phyloP scores from a whole-genome alignment of 2,888 invertebrate species.

The Coenonympha arcania region DNA sequence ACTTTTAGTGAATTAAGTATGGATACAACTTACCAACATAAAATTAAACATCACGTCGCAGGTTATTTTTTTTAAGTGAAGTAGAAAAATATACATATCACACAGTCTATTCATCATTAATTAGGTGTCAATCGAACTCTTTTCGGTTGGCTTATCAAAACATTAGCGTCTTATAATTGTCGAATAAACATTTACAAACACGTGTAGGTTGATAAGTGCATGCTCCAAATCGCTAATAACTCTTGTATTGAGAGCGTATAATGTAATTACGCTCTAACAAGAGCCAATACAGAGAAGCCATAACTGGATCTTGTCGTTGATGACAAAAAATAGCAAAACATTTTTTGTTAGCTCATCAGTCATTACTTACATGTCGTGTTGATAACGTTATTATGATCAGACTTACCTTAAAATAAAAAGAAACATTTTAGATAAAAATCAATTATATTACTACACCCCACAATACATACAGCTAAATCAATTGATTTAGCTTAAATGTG shows the following conservation, averaged over 20 bases:
- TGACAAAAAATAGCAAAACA: conserved; percentile 20
- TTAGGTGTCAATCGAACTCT: not conserved
- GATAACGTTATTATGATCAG: conserved; percentile 2
- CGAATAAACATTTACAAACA: not conserved
- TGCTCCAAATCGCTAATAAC: conserved; percentile 2
- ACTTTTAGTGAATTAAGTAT: too few species aligned
- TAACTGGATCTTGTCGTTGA: conserved; percentile 28
- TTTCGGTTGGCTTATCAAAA: not conserved
- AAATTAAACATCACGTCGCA: too few species aligned
- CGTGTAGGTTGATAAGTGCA: not conserved
- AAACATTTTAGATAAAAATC: conserved; percentile 15
- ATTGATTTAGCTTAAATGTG: too few species aligned
- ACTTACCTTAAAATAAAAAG: conserved; percentile 44
- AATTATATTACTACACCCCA: too few species aligned
- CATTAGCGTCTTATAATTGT: not conserved
- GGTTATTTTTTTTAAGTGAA: too few species aligned
- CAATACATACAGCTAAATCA: too few species aligned
- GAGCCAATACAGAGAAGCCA: conserved; percentile 32
- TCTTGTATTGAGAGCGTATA: conserved; percentile 16
- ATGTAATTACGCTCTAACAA: conserved; percentile 34
- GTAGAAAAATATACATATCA: too few species aligned
- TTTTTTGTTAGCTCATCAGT: conserved; percentile 28
- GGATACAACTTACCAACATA: too few species aligned
- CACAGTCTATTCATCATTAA: too few species aligned
- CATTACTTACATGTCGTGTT: conserved; percentile 24